Evolutionary conservation across 2,797 vertebrate species (phyloP).

Genomic region (Clangula hyemalis): DNA sequence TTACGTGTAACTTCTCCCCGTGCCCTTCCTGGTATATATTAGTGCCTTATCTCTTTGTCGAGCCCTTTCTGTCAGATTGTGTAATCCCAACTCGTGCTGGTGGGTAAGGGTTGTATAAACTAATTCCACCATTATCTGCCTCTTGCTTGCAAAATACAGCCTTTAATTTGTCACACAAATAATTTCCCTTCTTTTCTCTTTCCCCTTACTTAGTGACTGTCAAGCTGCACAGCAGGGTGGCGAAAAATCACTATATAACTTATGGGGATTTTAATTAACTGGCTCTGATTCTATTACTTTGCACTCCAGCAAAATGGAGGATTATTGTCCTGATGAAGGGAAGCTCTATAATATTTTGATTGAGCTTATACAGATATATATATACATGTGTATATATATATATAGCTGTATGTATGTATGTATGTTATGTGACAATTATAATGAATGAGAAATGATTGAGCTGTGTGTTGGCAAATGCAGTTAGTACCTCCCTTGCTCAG

Average conservation of each 20-base stretch:
- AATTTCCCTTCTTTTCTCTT: neutral
- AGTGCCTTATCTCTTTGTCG: neutral
- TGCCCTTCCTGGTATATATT: neutral
- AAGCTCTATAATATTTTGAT: neutral
- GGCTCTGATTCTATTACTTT: neutral
- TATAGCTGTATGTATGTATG: no score
- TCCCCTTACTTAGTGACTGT: neutral
- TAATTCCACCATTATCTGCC: neutral
- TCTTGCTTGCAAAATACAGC: neutral
- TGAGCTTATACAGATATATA: neutral
- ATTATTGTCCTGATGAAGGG: neutral
- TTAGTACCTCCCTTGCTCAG: neutral
- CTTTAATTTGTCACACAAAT: neutral
- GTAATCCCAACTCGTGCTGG: neutral
- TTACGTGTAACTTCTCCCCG: neutral
- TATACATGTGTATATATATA: no score
- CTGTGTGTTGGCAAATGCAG: neutral
- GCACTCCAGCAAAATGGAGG: neutral
- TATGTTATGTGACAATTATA: neutral
- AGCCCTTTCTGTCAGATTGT: neutral
- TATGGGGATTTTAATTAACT: slow-evolving; percentile 13
- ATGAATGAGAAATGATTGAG: neutral
- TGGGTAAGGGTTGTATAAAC: neutral
- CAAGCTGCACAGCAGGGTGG: neutral
- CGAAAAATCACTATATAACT: neutral